phyloP scores from a whole-genome alignment of 2,888 invertebrate species.

The Oxycera nigricornis region DNA sequence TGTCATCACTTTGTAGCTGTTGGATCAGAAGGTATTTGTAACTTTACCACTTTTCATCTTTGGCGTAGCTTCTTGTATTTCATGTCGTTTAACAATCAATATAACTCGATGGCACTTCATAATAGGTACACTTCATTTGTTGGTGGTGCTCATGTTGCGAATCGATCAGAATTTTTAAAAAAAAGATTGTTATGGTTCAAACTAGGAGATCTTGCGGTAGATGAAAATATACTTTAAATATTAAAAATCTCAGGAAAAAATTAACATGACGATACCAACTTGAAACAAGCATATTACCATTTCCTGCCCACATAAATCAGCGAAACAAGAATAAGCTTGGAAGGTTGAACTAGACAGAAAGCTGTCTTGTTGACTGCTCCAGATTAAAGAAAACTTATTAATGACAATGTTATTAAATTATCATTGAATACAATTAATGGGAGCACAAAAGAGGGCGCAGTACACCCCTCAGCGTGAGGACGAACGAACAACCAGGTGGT shows the following conservation, averaged over 20 bases:
- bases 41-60: no score
- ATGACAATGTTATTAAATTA: constrained; percentile 20
- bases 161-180: no score
- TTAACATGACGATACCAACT: no score
- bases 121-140: not conserved
- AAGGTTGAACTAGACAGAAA: not conserved
- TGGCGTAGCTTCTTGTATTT: no score
- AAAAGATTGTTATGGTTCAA: no score
- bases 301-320: not conserved
- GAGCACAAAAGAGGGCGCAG: not conserved
- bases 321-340: not conserved
- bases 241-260: no score
- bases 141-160: not conserved
- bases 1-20: no score
- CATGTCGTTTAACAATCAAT: not conserved
- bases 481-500: not conserved
- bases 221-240: no score
- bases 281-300: not conserved
- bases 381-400: not conserved
- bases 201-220: no score
- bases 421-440: not conserved
- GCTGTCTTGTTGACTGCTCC: not conserved
- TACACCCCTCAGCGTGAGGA: not conserved
- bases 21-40: no score
- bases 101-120: not conserved